phyloP scores from a whole-genome alignment of 2,888 invertebrate species.

The Oasisia sp. region DNA sequence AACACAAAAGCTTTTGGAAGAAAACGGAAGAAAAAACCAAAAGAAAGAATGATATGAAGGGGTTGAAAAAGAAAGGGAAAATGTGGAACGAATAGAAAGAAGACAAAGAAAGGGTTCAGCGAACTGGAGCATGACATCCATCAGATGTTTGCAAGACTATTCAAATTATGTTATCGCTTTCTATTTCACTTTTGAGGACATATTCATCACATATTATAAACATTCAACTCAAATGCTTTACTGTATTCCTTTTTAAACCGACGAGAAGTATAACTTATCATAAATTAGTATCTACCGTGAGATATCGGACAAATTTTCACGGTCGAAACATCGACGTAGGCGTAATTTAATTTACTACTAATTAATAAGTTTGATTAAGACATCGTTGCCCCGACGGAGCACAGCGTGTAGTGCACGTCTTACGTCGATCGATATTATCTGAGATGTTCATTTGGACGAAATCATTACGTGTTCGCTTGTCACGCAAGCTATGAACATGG shows the following conservation, averaged over 20 bases:
- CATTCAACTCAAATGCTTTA: background rate
- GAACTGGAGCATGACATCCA: background rate
- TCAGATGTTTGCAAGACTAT: background rate
- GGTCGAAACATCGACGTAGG: background rate
- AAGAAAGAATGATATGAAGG: too few species aligned
- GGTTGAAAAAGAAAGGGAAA: too few species aligned
- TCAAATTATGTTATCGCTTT: background rate
- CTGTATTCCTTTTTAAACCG: background rate
- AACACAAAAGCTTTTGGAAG: background rate
- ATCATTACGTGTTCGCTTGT: background rate
- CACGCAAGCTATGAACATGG: background rate
- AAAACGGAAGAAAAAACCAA: background rate
- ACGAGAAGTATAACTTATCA: background rate
- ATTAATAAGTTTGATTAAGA: background rate
- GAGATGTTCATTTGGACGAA: background rate
- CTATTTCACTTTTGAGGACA: background rate
- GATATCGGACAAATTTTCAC: background rate
- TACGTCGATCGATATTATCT: background rate
- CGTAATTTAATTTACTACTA: background rate
- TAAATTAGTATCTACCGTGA: slow-evolving; percentile 14
- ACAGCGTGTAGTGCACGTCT: background rate
- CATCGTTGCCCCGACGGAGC: background rate
- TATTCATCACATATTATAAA: background rate
- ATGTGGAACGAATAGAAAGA: too few species aligned
- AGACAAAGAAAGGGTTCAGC: background rate